Conservation (phyloP, 2,888 invertebrate genomes). For the Himalopsyche tibetana region DNA sequence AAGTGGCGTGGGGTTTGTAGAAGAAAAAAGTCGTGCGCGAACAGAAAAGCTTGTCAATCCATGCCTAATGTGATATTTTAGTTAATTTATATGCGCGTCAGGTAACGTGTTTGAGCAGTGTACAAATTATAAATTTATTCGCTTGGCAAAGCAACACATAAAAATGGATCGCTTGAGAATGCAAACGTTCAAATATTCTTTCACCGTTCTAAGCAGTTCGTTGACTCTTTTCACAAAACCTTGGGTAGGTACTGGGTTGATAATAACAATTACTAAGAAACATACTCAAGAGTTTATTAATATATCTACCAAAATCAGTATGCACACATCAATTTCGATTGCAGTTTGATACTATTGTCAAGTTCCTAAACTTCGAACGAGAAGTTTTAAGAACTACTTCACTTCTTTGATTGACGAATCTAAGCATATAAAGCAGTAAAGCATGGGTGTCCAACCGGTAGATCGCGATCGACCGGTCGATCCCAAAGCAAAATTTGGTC, state of each 20-base stretch:
- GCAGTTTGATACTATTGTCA: no score
- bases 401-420: no score
- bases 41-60: neutral
- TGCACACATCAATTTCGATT: no score
- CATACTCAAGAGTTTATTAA: no score
- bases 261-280: neutral
- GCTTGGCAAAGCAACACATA: conserved; percentile 21
- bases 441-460: no score
- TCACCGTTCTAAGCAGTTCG: conserved; percentile 29
- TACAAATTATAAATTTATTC: conserved; percentile 33
- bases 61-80: neutral
- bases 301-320: no score
- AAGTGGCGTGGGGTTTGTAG: no score
- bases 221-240: conserved; percentile 3
- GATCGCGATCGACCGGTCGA: no score
- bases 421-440: no score
- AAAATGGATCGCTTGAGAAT: conserved; percentile 20
- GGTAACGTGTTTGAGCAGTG: conserved; percentile 12
- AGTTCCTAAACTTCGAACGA: no score
- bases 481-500: no score
- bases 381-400: no score
- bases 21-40: neutral
- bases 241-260: neutral
- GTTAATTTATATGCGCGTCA: conserved; percentile 38
- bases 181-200: conserved; percentile 31